Percentiles rank a stretch among this genome's conserved stretches.
These are phyloP conservation scores for Aricia agestis DNA, from an alignment of 1,140 invertebrate genomes.

Conservation along the genomic window DNA sequence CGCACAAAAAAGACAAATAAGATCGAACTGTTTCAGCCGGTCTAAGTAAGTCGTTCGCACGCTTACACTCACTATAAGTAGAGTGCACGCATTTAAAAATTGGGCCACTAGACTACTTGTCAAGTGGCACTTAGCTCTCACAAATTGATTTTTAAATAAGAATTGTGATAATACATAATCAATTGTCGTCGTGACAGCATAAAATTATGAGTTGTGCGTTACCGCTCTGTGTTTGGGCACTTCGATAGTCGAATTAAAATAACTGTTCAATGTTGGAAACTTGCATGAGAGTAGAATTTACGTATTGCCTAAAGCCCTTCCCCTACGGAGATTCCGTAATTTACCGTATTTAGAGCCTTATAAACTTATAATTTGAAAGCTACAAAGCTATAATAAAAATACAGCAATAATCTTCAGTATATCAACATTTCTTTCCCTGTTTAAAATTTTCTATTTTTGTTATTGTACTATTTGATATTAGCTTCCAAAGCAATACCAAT, in stretches of 20 bases:
- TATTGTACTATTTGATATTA: too few species aligned
- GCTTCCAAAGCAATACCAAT: too few species aligned
- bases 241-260: neutral
- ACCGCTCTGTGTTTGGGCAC: neutral
- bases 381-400: too few species aligned
- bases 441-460: too few species aligned
- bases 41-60: conserved; percentile 64
- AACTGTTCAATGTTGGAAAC: neutral
- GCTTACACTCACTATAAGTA: conserved; percentile 6
- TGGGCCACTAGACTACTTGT: conserved; percentile 42
- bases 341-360: too few species aligned
- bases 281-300: too few species aligned
- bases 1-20: conserved; percentile 54
- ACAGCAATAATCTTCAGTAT: too few species aligned
- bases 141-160: conserved; percentile 26
- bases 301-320: too few species aligned
- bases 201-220: neutral
- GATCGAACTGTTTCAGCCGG: conserved; percentile 17
- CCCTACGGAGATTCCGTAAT: too few species aligned
- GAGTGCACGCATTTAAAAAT: conserved; percentile 56
- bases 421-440: too few species aligned
- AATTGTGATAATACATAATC: conserved; percentile 11
- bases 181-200: neutral
- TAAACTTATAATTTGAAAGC: too few species aligned
- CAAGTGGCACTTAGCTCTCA: conserved; percentile 9